A percentile compares a stretch with the other conserved stretches of the same genome.
Evolutionary conservation across 2,888 invertebrate species (phyloP).

Genomic region (Cheilosia vernalis): DNA sequence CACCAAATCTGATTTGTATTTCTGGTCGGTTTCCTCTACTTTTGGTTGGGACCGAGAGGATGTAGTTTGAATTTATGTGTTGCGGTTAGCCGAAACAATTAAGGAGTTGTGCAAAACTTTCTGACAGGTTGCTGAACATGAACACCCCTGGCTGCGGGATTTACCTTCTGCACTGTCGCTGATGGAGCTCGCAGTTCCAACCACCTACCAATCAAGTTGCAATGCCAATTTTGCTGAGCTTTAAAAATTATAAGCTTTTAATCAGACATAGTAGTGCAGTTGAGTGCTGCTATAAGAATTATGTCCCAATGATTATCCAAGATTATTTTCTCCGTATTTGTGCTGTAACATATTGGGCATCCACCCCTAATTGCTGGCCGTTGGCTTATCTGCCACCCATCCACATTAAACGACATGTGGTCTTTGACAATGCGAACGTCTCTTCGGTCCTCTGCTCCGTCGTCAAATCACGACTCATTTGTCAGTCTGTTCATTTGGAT

Average conservation of each 20-base stretch:
- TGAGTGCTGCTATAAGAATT: neutral
- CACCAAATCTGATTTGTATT: conserved; percentile 75
- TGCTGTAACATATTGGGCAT: conserved; percentile 17
- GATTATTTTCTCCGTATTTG: conserved; percentile 27
- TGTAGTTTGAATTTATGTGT: conserved; percentile 77
- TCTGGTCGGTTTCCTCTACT: conserved; percentile 69
- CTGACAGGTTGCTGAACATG: conserved; percentile 76
- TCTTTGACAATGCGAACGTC: conserved; percentile 70
- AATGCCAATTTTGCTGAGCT: neutral
- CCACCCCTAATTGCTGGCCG: conserved; percentile 58
- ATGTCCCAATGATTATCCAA: conserved; percentile 1
- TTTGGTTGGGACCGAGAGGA: conserved; percentile 43
- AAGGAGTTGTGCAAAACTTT: conserved; percentile 77
- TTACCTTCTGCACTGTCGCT: conserved; percentile 32
- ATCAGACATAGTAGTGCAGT: neutral
- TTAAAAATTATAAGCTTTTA: too few relatives aligned
- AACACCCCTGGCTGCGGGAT: conserved; percentile 62
- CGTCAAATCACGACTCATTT: conserved; percentile 79
- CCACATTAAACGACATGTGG: conserved; percentile 76
- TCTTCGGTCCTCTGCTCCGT: conserved; percentile 54
- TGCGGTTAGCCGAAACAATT: conserved; percentile 79
- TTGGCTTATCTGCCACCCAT: conserved; percentile 57
- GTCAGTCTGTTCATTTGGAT: conserved; percentile 83
- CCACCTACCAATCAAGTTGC: neutral
- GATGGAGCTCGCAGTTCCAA: too few relatives aligned